These are phyloP conservation scores for Gastrophysa polygoni DNA, from an alignment of 2,888 invertebrate species.

Conservation along the genomic window DNA sequence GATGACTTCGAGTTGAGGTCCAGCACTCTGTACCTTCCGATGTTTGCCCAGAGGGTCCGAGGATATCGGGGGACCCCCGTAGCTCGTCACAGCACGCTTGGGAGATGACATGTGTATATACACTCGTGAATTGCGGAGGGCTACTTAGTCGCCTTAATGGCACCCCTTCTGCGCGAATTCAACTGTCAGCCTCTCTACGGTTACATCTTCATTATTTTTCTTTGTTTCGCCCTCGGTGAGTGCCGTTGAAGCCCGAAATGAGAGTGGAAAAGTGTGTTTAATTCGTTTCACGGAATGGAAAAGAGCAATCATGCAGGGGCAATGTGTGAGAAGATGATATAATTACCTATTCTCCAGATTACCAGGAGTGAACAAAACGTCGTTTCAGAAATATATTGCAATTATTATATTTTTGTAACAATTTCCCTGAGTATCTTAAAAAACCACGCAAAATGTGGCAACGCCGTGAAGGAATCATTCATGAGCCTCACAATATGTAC, in stretches of 20 bases:
- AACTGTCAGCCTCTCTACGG: slow-evolving; percentile 19
- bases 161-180: slow-evolving; percentile 25
- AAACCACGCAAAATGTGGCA: too few relatives aligned
- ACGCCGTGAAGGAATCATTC: too few relatives aligned
- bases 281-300: too few relatives aligned
- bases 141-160: slow-evolving; percentile 33
- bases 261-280: background rate
- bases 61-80: slow-evolving; percentile 17
- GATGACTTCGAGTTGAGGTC: background rate
- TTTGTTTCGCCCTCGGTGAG: slow-evolving; percentile 15
- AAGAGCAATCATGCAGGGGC: too few relatives aligned
- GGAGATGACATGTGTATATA: slow-evolving; percentile 42
- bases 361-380: too few relatives aligned
- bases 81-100: slow-evolving; percentile 31
- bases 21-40: slow-evolving; percentile 1
- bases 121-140: slow-evolving; percentile 19
- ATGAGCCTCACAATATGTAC: too few relatives aligned
- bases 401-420: too few relatives aligned
- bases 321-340: too few relatives aligned
- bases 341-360: too few relatives aligned
- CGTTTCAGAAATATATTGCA: too few relatives aligned
- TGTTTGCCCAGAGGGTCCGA: slow-evolving; percentile 47
- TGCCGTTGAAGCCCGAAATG: slow-evolving; percentile 15
- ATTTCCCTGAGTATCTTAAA: too few relatives aligned
- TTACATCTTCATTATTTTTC: slow-evolving; percentile 37